These are phyloP conservation scores for Amphiduros pacificus DNA, from an alignment of 2,888 invertebrate genomes.

Conservation along the genomic window DNA sequence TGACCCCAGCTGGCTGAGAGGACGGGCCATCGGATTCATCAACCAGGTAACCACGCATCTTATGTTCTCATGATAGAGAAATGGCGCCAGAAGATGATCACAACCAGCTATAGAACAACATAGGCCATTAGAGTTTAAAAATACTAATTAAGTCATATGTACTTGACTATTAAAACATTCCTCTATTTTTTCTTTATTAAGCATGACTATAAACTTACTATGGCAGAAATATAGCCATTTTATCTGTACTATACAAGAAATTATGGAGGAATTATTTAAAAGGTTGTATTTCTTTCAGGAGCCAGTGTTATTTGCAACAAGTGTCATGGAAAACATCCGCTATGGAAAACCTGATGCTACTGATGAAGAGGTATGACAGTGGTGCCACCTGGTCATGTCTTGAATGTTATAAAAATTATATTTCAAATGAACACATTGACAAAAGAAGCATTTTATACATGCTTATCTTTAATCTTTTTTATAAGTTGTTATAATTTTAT, in stretches of 20 bases:
- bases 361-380: constrained; percentile 61
- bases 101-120: not conserved
- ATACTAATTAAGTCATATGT: too few relatives aligned
- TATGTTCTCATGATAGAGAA: too few relatives aligned
- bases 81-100: too few relatives aligned
- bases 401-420: too few relatives aligned
- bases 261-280: not conserved
- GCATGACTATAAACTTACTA: not conserved
- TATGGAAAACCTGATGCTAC: constrained; percentile 72
- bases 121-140: not conserved
- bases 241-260: not conserved
- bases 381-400: too few relatives aligned
- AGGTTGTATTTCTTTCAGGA: constrained; percentile 66
- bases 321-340: constrained; percentile 89
- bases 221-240: not conserved
- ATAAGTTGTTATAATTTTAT: too few relatives aligned
- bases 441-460: too few relatives aligned
- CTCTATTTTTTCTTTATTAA: not conserved
- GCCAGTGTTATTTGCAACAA: constrained; percentile 89
- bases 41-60: constrained; percentile 72
- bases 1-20: constrained; percentile 83
- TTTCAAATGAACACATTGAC: too few relatives aligned
- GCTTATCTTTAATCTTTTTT: too few relatives aligned
- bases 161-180: too few relatives aligned
- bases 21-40: constrained; percentile 81